These are phyloP conservation scores for Tetragonisca angustula DNA, from an alignment of 2,888 invertebrate genomes.

Conservation along the genomic window DNA sequence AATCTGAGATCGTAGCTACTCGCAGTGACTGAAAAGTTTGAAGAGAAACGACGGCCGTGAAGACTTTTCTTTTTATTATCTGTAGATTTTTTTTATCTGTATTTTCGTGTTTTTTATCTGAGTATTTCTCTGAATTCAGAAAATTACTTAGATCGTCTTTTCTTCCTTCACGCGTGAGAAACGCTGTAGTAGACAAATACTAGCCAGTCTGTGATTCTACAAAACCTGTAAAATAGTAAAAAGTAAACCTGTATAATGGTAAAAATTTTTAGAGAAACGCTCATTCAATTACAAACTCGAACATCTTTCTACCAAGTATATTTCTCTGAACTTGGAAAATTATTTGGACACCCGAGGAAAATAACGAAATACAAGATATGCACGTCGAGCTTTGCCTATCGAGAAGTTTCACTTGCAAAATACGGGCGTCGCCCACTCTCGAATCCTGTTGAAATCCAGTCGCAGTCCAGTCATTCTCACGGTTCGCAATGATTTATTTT, in stretches of 20 bases:
- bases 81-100: no score
- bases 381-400: background rate
- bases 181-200: no score
- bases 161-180: no score
- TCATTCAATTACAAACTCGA: no score
- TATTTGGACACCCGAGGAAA: background rate
- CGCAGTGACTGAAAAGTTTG: background rate
- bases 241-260: no score
- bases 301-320: no score
- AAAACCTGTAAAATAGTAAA: no score
- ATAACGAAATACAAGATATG: background rate
- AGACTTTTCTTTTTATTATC: background rate
- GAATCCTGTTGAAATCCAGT: conserved; percentile 16
- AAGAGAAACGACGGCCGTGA: background rate
- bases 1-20: background rate
- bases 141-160: no score
- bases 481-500: conserved; percentile 52
- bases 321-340: background rate
- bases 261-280: no score
- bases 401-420: background rate
- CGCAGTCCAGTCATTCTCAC: conserved; percentile 39
- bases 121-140: no score
- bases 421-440: conserved; percentile 33
- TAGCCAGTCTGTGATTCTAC: no score
- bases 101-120: no score